Percentiles rank a stretch among this genome's conserved stretches.
phyloP scores from a whole-genome alignment of 2,888 invertebrate genomes.

The Drosophila percnosoma region DNA sequence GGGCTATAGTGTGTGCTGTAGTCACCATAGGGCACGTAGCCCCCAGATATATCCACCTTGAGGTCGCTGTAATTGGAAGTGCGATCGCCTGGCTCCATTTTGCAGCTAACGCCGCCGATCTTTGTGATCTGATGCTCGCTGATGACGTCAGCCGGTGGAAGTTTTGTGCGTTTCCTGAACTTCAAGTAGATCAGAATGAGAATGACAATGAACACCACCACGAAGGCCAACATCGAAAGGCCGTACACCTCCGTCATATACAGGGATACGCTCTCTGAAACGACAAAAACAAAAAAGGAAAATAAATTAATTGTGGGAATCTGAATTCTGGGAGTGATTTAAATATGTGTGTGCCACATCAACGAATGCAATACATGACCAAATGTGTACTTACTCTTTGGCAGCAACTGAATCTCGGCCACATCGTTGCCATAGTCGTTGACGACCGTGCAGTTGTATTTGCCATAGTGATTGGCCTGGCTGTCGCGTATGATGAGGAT shows the following conservation, averaged over 20 bases:
- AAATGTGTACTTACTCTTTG: conserved; percentile 91
- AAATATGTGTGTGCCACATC: not conserved
- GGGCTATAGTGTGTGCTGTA: conserved; percentile 95
- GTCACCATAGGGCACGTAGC: conserved; percentile 91
- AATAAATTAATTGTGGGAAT: not conserved
- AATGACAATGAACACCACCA: conserved; percentile 92
- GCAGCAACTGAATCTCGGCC: conserved; percentile 92
- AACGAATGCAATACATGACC: not conserved
- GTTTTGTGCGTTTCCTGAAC: conserved; percentile 83
- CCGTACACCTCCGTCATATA: conserved; percentile 93
- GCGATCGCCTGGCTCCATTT: conserved; percentile 88
- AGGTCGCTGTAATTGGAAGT: conserved; percentile 97
- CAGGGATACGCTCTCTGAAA: conserved; percentile 90
- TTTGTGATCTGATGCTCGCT: conserved; percentile 85
- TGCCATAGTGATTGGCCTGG: conserved; percentile 94
- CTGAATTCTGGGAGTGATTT: not conserved
- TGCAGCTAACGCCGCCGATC: conserved; percentile 85
- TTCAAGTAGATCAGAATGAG: conserved; percentile 90
- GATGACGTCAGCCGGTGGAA: conserved; percentile 85
- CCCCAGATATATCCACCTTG: conserved; percentile 93
- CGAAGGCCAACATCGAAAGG: conserved; percentile 92
- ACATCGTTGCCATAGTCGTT: conserved; percentile 96
- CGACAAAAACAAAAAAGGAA: not conserved
- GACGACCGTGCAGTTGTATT: conserved; percentile 96
- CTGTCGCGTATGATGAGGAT: conserved; percentile 95